These are phyloP conservation scores for Lepilemur septentrionalis DNA, from an alignment of 2,797 vertebrate species.

Conservation along the genomic window DNA sequence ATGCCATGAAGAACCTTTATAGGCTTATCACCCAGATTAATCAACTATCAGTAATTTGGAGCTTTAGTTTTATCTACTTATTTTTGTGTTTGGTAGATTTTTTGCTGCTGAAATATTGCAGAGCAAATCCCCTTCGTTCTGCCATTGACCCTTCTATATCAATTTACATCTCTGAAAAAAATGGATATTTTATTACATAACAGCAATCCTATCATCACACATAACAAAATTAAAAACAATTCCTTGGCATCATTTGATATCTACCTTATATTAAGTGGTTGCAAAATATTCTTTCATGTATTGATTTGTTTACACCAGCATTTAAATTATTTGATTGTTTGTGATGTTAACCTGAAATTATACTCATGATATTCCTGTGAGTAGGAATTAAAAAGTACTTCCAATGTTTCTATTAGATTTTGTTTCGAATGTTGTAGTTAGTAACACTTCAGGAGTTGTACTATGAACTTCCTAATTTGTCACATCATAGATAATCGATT, in stretches of 20 bases:
- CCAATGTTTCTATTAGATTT: neutral
- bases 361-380: neutral
- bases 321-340: neutral
- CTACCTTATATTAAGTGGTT: neutral
- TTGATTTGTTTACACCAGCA: neutral
- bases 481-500: neutral
- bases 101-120: neutral
- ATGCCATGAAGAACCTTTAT: neutral
- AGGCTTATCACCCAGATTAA: neutral
- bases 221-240: neutral
- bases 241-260: neutral
- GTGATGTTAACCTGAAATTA: neutral
- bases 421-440: neutral
- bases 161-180: neutral
- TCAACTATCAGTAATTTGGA: neutral
- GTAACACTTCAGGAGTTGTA: neutral
- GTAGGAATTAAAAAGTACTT: neutral
- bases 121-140: neutral
- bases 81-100: neutral
- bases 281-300: neutral
- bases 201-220: neutral
- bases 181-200: neutral
- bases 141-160: neutral
- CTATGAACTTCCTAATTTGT: neutral
- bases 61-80: neutral